Base-by-base conservation (phyloP, 2,113 vertebrate species). In the Galemys pyrenaicus region DNA sequence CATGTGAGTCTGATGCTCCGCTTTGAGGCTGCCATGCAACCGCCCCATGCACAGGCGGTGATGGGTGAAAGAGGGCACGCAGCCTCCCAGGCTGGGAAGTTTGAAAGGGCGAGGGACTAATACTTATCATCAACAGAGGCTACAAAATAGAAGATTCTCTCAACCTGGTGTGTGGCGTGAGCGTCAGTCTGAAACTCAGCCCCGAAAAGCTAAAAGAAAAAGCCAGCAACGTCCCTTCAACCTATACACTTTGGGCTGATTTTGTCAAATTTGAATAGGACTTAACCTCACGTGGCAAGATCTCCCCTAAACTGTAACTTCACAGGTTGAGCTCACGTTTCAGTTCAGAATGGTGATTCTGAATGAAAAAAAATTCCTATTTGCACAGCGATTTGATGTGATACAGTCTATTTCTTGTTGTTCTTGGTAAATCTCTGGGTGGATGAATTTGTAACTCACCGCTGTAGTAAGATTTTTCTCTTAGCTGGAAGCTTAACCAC, bases 281-380 rank as follows among this genome's bases (percentile, higher is more conserved):
- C 20, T 68, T 96, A 68, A 62, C 37, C 56, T 17, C 24, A 74
- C 44, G 62, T 30, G 44, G 81, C 24, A 81, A 89, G 62, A 35
- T 73, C 74, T 74, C 74, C 16, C 78, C 44, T 92, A 71, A 89
- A 67, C 20, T 51, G 77, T 39, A 74, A 91, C 41, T 81, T 84
- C 58, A 75, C 74, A 80, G 39, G 9, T 32, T 44, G 2, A 85
- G 28, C 84, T 67, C 49, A 74, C 30, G n/a, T 44, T 84, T 19
- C 32, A 91, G 83, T 39, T 62, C 71, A 81, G 90, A 89, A 94
- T 75, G 35, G 77, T 10, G 4, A 71, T 51, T 89, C 20, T 80
- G 35, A 49, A 77, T 6, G 65, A 19, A 5, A 80, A 67, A 92
- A 78, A 90, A 49, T 41, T n/a, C 32, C 56, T n/a, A 80, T 44